Evolutionary conservation across 2,113 vertebrate genomes (phyloP).

Genomic region (Petrocephalus zakoni): DNA sequence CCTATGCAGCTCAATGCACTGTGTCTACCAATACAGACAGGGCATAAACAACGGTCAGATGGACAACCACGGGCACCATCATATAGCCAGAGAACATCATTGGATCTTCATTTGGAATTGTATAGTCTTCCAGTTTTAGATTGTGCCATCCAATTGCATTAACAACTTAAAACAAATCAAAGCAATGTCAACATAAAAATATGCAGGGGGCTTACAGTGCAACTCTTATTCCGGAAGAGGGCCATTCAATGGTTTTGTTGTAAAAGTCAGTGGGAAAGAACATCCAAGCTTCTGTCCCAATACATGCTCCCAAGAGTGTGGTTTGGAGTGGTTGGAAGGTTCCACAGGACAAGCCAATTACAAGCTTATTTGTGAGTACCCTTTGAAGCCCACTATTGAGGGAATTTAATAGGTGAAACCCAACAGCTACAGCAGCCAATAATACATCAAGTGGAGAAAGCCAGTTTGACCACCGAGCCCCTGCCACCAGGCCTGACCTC

Average conservation of each 20-base stretch:
- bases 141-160: neutral
- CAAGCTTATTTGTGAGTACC: conserved; percentile 31
- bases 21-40: conserved; percentile 17
- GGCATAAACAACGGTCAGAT: conserved; percentile 13
- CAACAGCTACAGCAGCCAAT: neutral
- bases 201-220: neutral
- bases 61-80: neutral
- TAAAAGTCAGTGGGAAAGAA: conserved; percentile 5
- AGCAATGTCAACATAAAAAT: neutral
- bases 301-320: conserved; percentile 28
- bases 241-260: neutral
- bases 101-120: conserved; percentile 14
- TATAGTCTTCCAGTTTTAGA: neutral
- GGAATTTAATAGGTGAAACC: conserved; percentile 29
- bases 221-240: neutral
- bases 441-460: neutral
- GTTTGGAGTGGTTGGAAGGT: conserved; percentile 29
- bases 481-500: neutral
- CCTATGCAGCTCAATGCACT: conserved; percentile 25
- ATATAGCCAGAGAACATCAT: neutral
- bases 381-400: conserved; percentile 22
- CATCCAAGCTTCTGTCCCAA: conserved; percentile 8
- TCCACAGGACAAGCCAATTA: conserved; percentile 33
- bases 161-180: neutral
- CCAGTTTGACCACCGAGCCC: neutral